Base-by-base conservation (phyloP, 2,888 invertebrate species). In the Spicauda simplicius region DNA sequence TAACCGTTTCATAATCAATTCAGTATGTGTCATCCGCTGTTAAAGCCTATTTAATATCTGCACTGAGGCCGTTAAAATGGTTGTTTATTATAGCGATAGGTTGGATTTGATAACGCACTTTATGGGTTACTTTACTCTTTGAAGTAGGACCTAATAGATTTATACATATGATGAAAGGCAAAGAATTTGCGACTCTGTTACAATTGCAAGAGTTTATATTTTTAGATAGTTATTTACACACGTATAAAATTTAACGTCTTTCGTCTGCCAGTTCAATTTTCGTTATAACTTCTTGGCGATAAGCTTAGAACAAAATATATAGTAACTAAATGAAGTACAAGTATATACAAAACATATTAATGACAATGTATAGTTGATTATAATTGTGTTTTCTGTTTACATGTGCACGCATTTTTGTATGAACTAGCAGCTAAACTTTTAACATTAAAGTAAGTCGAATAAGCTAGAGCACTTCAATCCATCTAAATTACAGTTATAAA, bases 91-190 rank as follows among this genome's bases (percentile, higher is more conserved):
- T 54, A 19, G 33, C 60, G 25, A 63, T 55, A 55, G 55, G 52
- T 55, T 37, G 37, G 14, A 50, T 66, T 60, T 54, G 48, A 60
- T 66, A 30, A 66, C 55, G 41, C 19, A n/a, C 53, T 66, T 66
- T 45, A 66, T 60, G 19, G 54, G 30, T 66, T 60, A 54, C 19
- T 54, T 66, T 19, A 60, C 14, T 30, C 66, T 66, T 66, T 66
- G 66, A 66, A 55, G 20, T 55, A 55, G 55, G 54, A 66, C 60
- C 33, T 33, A 55, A 66, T 55, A 16, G 19, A 33, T 30, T 14
- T 33, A 19, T 60, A 60, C 41, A 48, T 19, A 48, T 60, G 19
- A 14, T 53, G 19, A 30, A 7, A 52, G 48, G 37, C 55, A 60
- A 54, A 48, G 19, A 37, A 50, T 55, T 54, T 54, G 53, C 45